These are phyloP conservation scores for Caenorhabditis sp. DNA, from an alignment of 2,888 invertebrate species.

Conservation along the genomic window DNA sequence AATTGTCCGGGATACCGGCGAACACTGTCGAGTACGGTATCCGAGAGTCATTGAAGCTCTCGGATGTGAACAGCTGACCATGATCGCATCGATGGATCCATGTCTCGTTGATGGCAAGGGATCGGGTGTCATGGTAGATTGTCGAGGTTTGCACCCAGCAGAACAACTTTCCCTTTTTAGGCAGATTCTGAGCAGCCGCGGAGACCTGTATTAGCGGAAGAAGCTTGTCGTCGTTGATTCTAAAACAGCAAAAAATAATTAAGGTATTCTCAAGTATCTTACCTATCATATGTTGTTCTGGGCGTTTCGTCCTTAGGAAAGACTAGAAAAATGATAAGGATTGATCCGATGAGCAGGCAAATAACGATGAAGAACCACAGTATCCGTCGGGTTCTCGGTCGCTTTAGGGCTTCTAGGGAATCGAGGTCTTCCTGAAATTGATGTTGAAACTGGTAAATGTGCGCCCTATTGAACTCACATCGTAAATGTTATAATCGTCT, in stretches of 20 bases:
- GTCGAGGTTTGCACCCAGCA: conserved; percentile 68
- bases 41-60: conserved; percentile 54
- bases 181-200: conserved; percentile 57
- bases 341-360: no score
- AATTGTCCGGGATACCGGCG: conserved; percentile 69
- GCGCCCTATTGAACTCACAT: conserved; percentile 4
- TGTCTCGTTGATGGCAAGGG: conserved; percentile 73
- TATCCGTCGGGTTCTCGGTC: conserved; percentile 17
- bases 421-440: conserved; percentile 41
- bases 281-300: conserved; percentile 53
- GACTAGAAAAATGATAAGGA: background rate
- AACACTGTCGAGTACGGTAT: conserved; percentile 77
- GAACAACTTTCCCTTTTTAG: conserved; percentile 65
- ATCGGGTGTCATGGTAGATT: conserved; percentile 63
- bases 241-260: no score
- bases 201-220: conserved; percentile 51
- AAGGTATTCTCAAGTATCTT: background rate
- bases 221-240: conserved; percentile 38
- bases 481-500: conserved; percentile 43
- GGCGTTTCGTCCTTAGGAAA: conserved; percentile 26
- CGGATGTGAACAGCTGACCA: conserved; percentile 75
- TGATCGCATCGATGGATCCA: conserved; percentile 76
- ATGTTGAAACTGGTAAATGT: background rate
- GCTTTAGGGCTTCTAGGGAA: conserved; percentile 31
- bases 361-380: no score